Evolutionary conservation across 2,113 vertebrate genomes (phyloP).

Genomic region (Notiomystis cincta): DNA sequence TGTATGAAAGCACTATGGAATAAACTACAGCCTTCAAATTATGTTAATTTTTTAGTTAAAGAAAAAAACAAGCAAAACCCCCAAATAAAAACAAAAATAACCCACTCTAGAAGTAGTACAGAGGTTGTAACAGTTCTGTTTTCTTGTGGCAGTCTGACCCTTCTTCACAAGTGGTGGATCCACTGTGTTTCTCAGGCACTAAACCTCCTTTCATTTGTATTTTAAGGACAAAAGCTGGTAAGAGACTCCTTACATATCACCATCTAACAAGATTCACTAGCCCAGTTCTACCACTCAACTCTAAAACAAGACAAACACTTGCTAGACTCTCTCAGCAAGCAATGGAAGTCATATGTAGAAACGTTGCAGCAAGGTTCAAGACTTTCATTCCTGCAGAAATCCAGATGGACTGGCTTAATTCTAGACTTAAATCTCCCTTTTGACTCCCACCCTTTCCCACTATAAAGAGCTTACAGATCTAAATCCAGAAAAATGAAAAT

Average conservation of each 20-base stretch:
- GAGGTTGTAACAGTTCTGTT: background rate
- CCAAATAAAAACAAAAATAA: background rate
- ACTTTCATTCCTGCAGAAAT: background rate
- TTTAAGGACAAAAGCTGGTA: background rate
- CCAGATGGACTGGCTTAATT: background rate
- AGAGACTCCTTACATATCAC: background rate
- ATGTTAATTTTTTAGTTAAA: background rate
- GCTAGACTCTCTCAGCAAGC: background rate
- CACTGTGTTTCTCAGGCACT: too few relatives aligned
- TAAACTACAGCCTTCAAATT: background rate
- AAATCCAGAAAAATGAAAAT: background rate
- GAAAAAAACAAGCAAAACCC: background rate
- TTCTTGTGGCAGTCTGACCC: background rate
- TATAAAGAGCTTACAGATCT: background rate
- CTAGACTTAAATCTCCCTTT: background rate
- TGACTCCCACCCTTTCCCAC: background rate
- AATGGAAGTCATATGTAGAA: background rate
- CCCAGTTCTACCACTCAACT: background rate
- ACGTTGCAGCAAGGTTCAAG: background rate
- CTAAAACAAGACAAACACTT: background rate
- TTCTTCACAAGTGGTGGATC: background rate
- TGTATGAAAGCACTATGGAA: background rate
- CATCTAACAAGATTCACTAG: background rate
- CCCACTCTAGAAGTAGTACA: background rate
- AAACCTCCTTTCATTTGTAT: background rate